Evolutionary conservation across 2,797 vertebrate genomes (phyloP).

Genomic region (Anniella stebbinsi): DNA sequence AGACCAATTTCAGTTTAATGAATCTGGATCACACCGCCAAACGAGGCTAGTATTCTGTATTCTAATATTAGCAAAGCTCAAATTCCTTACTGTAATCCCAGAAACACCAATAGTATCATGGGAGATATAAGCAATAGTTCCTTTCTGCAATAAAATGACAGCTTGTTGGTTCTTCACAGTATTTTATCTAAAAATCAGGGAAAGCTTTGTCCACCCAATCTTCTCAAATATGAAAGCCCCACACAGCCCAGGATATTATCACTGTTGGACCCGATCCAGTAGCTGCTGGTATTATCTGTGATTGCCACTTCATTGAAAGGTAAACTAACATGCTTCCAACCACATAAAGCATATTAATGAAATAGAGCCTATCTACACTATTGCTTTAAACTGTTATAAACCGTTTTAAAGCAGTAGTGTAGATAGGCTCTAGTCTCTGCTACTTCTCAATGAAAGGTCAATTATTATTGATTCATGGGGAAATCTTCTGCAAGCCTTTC

Average conservation of each 20-base stretch:
- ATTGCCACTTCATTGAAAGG: background rate
- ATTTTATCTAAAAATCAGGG: background rate
- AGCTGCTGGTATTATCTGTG: background rate
- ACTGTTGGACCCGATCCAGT: background rate
- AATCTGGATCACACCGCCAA: background rate
- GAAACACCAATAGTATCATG: background rate
- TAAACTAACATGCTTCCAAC: constrained; percentile 42
- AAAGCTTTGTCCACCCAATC: background rate
- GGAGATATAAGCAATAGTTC: background rate
- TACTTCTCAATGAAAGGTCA: too few species aligned
- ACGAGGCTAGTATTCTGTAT: background rate
- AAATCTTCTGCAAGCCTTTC: too few species aligned
- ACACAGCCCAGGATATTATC: background rate
- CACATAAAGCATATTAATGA: too few species aligned
- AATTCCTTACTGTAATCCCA: background rate
- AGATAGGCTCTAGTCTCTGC: too few species aligned
- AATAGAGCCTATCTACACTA: too few species aligned
- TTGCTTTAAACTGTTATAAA: too few species aligned
- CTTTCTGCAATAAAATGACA: background rate
- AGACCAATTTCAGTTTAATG: background rate
- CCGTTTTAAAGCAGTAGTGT: too few species aligned
- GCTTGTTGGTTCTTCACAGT: background rate
- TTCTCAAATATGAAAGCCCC: constrained; percentile 7
- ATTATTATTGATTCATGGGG: too few species aligned
- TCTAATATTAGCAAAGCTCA: background rate